Conservation (phyloP, 2,888 invertebrate genomes). For the Drosophila mimetica region DNA sequence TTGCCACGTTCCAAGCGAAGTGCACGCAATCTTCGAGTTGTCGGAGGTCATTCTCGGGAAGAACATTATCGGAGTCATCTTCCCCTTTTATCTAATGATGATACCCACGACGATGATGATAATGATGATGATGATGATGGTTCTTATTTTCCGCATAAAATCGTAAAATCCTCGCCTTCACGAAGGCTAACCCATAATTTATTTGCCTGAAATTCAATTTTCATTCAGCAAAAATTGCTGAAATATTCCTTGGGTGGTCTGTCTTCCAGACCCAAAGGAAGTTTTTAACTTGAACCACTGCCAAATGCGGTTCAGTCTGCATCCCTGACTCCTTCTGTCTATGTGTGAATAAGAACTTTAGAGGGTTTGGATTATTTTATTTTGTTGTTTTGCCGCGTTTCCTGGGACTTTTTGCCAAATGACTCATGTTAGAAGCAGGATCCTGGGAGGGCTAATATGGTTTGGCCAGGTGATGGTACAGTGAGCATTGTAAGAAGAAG, state of each 20-base stretch:
- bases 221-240: conserved; percentile 70
- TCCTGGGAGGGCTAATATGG: conserved; percentile 25
- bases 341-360: conserved; percentile 9
- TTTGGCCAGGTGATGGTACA: neutral
- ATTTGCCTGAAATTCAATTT: conserved; percentile 75
- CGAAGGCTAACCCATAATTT: conserved; percentile 68
- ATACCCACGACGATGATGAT: conserved; percentile 55
- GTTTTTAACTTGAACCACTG: conserved; percentile 38
- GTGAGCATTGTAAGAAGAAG: neutral
- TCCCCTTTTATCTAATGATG: conserved; percentile 38
- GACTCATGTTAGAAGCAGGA: conserved; percentile 18
- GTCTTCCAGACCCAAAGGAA: conserved; percentile 12
- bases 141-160: conserved; percentile 61
- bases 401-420: conserved; percentile 31
- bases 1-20: conserved; percentile 46
- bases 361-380: conserved; percentile 20
- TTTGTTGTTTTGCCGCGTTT: conserved; percentile 20
- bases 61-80: conserved; percentile 35
- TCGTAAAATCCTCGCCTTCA: conserved; percentile 30
- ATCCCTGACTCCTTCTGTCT: conserved; percentile 1
- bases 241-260: conserved; percentile 59
- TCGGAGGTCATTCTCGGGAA: conserved; percentile 43
- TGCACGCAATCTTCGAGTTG: conserved; percentile 39
- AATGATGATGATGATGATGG: conserved; percentile 24
- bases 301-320: conserved; percentile 25